Evolutionary conservation across 2,797 vertebrate species (phyloP).

Genomic region (Melopsittacus undulatus): DNA sequence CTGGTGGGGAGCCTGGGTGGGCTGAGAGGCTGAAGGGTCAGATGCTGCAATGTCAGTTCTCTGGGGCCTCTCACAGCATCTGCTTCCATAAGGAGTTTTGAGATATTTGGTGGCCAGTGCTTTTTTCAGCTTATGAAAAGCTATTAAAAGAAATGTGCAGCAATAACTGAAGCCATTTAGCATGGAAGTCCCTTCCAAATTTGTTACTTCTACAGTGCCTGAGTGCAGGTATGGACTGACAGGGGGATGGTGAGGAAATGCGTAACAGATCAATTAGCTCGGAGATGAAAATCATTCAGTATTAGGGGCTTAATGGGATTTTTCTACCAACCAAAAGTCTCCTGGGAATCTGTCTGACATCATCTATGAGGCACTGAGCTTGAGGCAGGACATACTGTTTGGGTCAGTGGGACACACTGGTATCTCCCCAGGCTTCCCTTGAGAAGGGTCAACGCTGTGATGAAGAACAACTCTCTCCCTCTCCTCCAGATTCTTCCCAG

Average conservation of each 20-base stretch:
- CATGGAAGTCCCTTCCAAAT: background rate
- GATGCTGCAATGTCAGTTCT: background rate
- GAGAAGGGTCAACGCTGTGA: background rate
- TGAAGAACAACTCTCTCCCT: background rate
- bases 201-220: background rate
- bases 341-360: background rate
- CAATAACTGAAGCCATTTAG: background rate
- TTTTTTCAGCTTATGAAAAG: background rate
- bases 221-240: background rate
- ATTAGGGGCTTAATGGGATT: background rate
- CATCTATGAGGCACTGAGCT: background rate
- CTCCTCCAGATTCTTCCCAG: background rate
- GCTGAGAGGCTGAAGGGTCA: background rate
- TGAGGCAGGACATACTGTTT: background rate
- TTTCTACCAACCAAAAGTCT: background rate
- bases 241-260: background rate
- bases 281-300: slow-evolving; percentile 24
- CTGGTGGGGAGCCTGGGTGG: background rate
- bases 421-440: background rate
- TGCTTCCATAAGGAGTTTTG: accelerated
- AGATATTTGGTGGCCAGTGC: background rate
- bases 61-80: background rate
- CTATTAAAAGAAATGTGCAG: background rate
- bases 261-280: background rate
- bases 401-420: background rate